Evolutionary conservation across 1,140 invertebrate genomes (phyloP).

Genomic region (Elysia chlorotica): DNA sequence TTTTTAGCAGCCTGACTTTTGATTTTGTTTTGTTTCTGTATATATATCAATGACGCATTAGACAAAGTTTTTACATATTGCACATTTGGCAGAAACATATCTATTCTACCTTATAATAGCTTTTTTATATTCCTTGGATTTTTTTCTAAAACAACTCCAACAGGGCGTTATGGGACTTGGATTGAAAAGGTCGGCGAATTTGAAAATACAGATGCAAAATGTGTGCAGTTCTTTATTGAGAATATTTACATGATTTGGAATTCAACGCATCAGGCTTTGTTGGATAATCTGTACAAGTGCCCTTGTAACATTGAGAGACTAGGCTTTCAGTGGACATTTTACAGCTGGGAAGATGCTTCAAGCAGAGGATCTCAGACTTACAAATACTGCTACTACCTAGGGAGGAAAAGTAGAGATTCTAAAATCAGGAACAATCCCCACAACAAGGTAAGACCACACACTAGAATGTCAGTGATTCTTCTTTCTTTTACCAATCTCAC

Average conservation of each 20-base stretch:
- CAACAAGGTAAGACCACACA: too few relatives aligned
- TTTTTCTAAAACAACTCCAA: background rate
- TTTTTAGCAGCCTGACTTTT: too few relatives aligned
- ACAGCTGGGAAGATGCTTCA: too few relatives aligned
- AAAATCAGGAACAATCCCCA: too few relatives aligned
- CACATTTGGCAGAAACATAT: background rate
- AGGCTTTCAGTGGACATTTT: conserved; percentile 2
- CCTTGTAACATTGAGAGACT: background rate
- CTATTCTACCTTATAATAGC: background rate
- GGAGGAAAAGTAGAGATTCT: too few relatives aligned
- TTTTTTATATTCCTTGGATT: background rate
- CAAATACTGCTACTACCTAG: too few relatives aligned
- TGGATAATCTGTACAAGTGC: background rate
- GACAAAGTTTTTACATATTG: background rate
- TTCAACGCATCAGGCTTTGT: background rate
- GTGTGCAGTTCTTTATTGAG: background rate
- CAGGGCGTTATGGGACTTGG: background rate
- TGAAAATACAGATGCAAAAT: background rate
- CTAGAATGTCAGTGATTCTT: too few relatives aligned
- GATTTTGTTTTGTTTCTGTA: too few relatives aligned
- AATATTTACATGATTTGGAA: background rate
- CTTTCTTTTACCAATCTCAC: too few relatives aligned
- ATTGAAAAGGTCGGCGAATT: background rate
- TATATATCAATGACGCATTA: too few relatives aligned
- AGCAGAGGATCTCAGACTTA: too few relatives aligned